A percentile compares a stretch with the other conserved stretches of the same genome.
Conservation (phyloP, 1,140 invertebrate genomes). For the Drosophila parvula region DNA sequence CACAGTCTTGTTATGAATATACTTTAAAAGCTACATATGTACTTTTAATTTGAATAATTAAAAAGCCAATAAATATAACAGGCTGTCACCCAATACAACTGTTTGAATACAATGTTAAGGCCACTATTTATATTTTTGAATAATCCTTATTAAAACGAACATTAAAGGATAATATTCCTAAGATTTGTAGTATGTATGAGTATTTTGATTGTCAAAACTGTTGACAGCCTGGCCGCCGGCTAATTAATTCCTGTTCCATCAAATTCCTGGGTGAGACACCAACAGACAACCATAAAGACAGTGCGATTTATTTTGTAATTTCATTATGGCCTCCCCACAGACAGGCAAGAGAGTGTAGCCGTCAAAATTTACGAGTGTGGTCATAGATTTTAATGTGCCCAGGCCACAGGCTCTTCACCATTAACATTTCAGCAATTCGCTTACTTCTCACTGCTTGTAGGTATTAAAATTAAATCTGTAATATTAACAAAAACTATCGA, state of each 20-base stretch:
- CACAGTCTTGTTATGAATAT: slow-evolving; percentile 1
- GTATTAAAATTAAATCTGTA: slow-evolving; percentile 21
- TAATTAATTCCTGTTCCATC: slow-evolving; percentile 27
- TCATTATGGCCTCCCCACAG: slow-evolving; percentile 25
- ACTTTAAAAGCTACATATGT: neutral
- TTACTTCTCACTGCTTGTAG: slow-evolving; percentile 12
- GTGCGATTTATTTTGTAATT: slow-evolving; percentile 44
- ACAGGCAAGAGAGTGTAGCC: slow-evolving; percentile 12
- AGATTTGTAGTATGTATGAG: neutral
- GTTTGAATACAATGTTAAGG: slow-evolving; percentile 11
- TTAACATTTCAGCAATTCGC: slow-evolving; percentile 27
- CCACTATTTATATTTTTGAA: slow-evolving; percentile 6
- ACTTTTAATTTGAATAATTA: slow-evolving; percentile 21
- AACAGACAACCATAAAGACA: slow-evolving; percentile 38
- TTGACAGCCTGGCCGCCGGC: slow-evolving; percentile 14
- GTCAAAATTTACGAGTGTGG: slow-evolving; percentile 42
- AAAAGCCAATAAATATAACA: slow-evolving; percentile 16
- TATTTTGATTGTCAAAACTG: neutral
- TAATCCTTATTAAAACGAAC: neutral
- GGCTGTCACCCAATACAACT: neutral
- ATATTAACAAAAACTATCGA: slow-evolving; percentile 33
- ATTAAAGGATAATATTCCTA: neutral
- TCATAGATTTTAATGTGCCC: slow-evolving; percentile 30
- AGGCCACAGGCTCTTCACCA: slow-evolving; percentile 28
- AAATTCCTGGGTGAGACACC: slow-evolving; percentile 15